Evolutionary conservation across 1,140 invertebrate genomes (phyloP), one percentile per base, ranked within the genome.

Genomic region (Choristoneura fumiferana): DNA sequence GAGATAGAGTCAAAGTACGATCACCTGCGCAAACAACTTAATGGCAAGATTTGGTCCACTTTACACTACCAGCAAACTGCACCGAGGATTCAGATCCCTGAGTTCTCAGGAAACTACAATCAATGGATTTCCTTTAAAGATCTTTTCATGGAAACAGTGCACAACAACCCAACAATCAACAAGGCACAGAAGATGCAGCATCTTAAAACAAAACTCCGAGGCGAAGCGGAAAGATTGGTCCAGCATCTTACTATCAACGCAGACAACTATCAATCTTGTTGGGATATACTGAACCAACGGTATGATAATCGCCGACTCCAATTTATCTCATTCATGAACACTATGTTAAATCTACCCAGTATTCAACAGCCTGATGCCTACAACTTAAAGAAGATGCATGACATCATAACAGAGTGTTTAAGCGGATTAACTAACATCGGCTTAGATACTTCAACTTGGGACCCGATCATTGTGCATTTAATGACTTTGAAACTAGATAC

Each of bases 391-490:
- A 61, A 62, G 54, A 35, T 69, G 36, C 58, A 65, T 56, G 67
- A 69, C 18, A 43, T 55, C 14, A 62, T 63, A 36, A 65, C 36
- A 0, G 67, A 69, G 49, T 60, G 67, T 43, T 8, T 69, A 10
- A 63, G 57, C 13, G 63, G 55, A 8, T 8, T 69, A 18, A 6
- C 40, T 35, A 69, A 65, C 36, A 63, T 69, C 5, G 57, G 56
- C 8, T 6, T 66, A n/a, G 59, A 65, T 34, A 61, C 49, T 9
- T 10, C 60, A 37, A 54, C 40, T 4, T 69, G 67, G 63, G 67
- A 54, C 49, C 67, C 67, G 18, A 55, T 69, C 8, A 59, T 69
- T 13, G 63, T 63, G 4, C 63, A 66, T 55, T 49, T 59, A 29
- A 57, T 69, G 58, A 35, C 57, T n/a, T 38, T 35, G 34, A 69